A percentile compares a stretch with the other conserved stretches of the same genome.
Evolutionary conservation across 1,140 invertebrate species (phyloP).

Genomic region (Himalopsyche phryganea): DNA sequence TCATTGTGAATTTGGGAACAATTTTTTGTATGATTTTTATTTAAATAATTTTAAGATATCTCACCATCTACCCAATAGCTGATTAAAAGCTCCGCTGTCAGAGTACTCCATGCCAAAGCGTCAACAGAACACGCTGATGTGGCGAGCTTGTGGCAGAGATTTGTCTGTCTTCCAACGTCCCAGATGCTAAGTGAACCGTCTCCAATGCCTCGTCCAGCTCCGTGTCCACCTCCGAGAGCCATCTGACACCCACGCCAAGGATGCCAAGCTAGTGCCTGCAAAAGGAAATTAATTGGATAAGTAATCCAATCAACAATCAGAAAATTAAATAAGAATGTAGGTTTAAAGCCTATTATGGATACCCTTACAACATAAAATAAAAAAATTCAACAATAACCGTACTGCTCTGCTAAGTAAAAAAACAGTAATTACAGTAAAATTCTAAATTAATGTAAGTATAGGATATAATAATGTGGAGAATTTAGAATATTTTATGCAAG

Average conservation of each 20-base stretch:
- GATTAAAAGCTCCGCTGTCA: slow-evolving; percentile 25
- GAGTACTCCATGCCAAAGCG: slow-evolving; percentile 18
- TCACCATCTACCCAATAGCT: slow-evolving; percentile 30
- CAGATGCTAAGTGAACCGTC: slow-evolving; percentile 27
- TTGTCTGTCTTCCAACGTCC: slow-evolving; percentile 21
- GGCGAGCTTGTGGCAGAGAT: slow-evolving; percentile 22
- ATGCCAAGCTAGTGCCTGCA: slow-evolving; percentile 28
- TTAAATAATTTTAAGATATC: too few species aligned
- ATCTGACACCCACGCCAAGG: slow-evolving; percentile 26
- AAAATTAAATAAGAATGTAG: neutral
- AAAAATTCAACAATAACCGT: too few species aligned
- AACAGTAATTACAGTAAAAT: too few species aligned
- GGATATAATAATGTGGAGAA: too few species aligned
- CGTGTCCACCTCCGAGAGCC: slow-evolving; percentile 18
- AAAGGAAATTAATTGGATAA: neutral
- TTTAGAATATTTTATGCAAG: too few species aligned
- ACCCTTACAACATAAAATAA: too few species aligned
- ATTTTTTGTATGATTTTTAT: too few species aligned
- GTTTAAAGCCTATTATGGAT: too few species aligned
- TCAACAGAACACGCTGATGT: slow-evolving; percentile 18
- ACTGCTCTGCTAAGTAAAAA: too few species aligned
- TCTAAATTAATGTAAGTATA: too few species aligned
- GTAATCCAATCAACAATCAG: neutral
- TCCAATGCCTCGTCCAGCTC: slow-evolving; percentile 14
- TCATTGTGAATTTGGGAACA: too few species aligned